Base-by-base conservation (phyloP, 2,888 invertebrate species). In the Archips xylosteana region DNA sequence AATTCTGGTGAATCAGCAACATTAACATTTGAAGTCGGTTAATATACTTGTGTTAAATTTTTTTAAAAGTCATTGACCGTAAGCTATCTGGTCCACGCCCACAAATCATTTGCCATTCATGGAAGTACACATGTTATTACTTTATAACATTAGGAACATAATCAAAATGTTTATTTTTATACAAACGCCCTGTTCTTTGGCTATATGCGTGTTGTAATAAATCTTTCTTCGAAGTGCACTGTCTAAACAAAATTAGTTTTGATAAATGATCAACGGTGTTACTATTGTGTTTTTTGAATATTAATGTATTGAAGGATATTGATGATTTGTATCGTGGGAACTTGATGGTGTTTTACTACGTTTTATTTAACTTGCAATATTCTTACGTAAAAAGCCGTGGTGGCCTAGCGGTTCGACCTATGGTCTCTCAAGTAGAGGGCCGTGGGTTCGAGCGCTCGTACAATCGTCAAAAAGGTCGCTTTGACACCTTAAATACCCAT, bases 181-280 rank as follows among this genome's bases (percentile, higher is more conserved):
- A 15, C 15, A 9, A 15, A 51, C n/a, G 54, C 23, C 15, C 1
- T 54, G 54, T 23, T 15, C 54, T 23, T 23, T 5, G 9, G 23
- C 15, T 54, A 54, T 54, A 23, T 54, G 15, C 23, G 62, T 62
- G n/a, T 61, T 36, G 36, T 36, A 13, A 62, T 62, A 23, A 62
- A 62, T 62, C 62, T 62, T 12, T 62, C 45, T 2, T 10, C 23
- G 4, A 9, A 36, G 23, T 62, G 62, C 23, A 10, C 62, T 45
- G 62, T 62, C 62, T 45, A 62, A 62, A 62, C 62, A 62, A 62
- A 62, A 36, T 62, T 36, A 23, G 62, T 62, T 62, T 36, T 62
- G 62, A 62, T 62, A 45, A 62, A 62, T 62, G 62, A 45, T 45
- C 1, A 10, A 5, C n/a, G 32, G 32, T 42, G 61, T 42, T 45